Evolutionary conservation across 2,888 invertebrate species (phyloP), one percentile per base, ranked within the genome.

Genomic region (Spisula subtruncata): DNA sequence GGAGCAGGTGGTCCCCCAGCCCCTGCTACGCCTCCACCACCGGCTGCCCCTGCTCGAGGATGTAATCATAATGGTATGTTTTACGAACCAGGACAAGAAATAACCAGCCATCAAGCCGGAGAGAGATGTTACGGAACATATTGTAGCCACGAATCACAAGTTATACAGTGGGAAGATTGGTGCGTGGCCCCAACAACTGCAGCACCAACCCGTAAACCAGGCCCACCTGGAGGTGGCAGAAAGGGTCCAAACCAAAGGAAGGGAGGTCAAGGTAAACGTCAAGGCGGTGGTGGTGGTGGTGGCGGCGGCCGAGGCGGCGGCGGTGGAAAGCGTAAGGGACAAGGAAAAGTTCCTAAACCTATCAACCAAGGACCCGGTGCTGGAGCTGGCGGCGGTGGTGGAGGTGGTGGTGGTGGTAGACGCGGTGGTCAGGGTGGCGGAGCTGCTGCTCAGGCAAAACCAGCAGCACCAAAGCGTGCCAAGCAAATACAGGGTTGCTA

Each of bases 121-220:
- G 88, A 91, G 41, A 51, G 91, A 71, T 92, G 92, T 60, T 89
- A 90, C n/a, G 92, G 92, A 12, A 89, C 92, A 5, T 90, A 91
- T 71, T 92, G 92, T 80, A 92, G 87, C 71, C 81, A 83, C 51
- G 89, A 91, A 4, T 86, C 88, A 20, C 86, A 90, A 51, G 87
- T 92, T n/a, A 88, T 91, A 4, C 83, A 90, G 25, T 92, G 92
- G 92, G 92, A 92, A 60, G 91, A 91, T 32, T 92, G 92, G 92
- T 92, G 92, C 71, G 75, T 60, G 0, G 81, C 87, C 0, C 86
- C 83, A 35, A 86, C 91, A 29, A 88, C 86, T 10, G 35, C 85
- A 8, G 54, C 79, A 0, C 79, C 90, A 8, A 83, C 32, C 0
- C 46, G 20, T 8, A 83, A 56, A 25, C 71, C 66, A 25, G 84